These are phyloP conservation scores for Pogonomyrmex barbatus DNA, from an alignment of 1,140 invertebrate genomes.

Conservation along the genomic window DNA sequence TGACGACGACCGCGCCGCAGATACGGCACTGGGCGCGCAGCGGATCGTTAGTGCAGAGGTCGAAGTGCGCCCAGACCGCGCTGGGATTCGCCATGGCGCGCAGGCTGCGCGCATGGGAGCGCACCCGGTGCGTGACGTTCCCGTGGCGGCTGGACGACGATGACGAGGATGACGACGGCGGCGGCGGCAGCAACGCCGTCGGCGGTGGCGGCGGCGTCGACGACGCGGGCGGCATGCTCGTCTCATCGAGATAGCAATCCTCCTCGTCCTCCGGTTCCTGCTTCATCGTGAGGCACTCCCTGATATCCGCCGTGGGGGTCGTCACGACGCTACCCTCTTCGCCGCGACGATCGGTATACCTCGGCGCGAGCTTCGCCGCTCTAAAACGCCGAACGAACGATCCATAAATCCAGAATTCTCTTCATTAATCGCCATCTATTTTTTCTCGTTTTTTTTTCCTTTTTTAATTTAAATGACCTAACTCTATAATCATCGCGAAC, in stretches of 20 bases:
- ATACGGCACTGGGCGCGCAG: slow-evolving; percentile 84
- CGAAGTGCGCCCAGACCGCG: slow-evolving; percentile 85
- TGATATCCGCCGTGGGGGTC: slow-evolving; percentile 51
- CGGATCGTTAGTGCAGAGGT: slow-evolving; percentile 83
- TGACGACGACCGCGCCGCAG: slow-evolving; percentile 84
- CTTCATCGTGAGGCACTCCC: slow-evolving; percentile 77
- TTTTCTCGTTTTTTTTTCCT: neutral
- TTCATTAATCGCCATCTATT: neutral
- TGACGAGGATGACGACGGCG: slow-evolving; percentile 28
- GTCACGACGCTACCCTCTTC: slow-evolving; percentile 21
- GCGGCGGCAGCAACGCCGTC: slow-evolving; percentile 55
- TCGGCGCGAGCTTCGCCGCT: neutral
- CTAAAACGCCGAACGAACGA: neutral
- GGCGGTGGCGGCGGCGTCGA: slow-evolving; percentile 48
- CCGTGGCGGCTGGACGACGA: slow-evolving; percentile 21
- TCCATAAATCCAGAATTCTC: neutral
- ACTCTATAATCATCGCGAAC: neutral
- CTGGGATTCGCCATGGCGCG: slow-evolving; percentile 85
- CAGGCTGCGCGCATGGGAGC: slow-evolving; percentile 83
- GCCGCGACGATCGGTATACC: neutral
- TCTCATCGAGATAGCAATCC: slow-evolving; percentile 78
- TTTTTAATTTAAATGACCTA: neutral
- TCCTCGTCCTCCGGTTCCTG: slow-evolving; percentile 84
- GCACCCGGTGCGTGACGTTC: slow-evolving; percentile 76
- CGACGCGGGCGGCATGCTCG: slow-evolving; percentile 59